These are phyloP conservation scores for Drosophila sucinea DNA, from an alignment of 1,140 invertebrate genomes.

Conservation along the genomic window DNA sequence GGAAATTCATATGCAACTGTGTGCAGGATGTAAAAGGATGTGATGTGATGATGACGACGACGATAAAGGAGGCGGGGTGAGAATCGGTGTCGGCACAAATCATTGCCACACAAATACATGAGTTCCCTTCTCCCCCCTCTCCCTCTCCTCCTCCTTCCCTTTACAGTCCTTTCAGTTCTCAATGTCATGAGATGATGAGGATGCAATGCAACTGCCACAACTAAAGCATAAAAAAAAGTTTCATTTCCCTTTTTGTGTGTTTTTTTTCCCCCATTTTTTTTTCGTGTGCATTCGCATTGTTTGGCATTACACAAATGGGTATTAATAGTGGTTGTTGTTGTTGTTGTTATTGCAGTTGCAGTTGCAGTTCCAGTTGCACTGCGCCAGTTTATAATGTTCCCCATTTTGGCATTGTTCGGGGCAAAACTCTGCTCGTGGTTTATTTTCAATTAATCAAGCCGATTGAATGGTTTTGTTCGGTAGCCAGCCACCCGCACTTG, in stretches of 20 bases:
- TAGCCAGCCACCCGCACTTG: constrained; percentile 43
- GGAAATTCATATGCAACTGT: constrained; percentile 69
- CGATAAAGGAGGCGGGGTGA: constrained; percentile 1
- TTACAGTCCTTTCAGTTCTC: constrained; percentile 39
- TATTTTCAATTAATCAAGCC: constrained; percentile 77
- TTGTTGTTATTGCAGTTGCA: constrained; percentile 21
- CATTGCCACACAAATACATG: constrained; percentile 42
- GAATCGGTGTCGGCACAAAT: constrained; percentile 31
- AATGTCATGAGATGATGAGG: constrained; percentile 56
- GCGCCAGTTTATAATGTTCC: constrained; percentile 33
- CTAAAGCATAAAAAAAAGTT: constrained; percentile 46
- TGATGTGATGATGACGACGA: too few relatives aligned
- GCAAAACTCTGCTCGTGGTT: constrained; percentile 42
- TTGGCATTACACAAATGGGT: constrained; percentile 63
- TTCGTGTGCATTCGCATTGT: constrained; percentile 61
- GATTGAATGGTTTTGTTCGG: constrained; percentile 37
- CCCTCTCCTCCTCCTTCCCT: neutral
- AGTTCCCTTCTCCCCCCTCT: neutral
- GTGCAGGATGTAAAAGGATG: neutral
- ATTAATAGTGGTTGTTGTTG: constrained; percentile 56
- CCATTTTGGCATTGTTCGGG: constrained; percentile 49
- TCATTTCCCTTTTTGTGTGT: constrained; percentile 45
- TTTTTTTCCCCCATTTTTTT: neutral
- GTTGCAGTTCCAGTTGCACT: constrained; percentile 26
- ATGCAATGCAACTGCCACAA: constrained; percentile 18